Conservation (phyloP, 2,888 invertebrate species). For the Teinopalpus imperialis region DNA sequence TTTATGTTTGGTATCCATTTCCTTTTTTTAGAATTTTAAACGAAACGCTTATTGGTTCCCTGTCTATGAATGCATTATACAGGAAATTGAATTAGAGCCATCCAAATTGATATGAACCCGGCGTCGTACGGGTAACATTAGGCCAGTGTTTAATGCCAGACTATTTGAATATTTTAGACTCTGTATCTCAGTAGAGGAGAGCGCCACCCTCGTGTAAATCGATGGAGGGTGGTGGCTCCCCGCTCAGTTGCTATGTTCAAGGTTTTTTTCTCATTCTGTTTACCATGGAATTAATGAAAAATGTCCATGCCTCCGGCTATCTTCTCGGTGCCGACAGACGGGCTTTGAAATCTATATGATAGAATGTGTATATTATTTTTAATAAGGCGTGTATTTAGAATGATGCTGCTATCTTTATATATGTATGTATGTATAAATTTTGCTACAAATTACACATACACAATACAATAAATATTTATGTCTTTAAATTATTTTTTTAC, state of each 20-base stretch:
- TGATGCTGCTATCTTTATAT: no score
- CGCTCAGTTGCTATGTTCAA: constrained; percentile 44
- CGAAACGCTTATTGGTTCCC: background rate
- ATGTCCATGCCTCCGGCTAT: constrained; percentile 31
- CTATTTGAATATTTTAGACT: constrained; percentile 53
- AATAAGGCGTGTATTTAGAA: no score
- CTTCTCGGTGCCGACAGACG: background rate
- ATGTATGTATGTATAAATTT: no score
- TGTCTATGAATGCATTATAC: background rate
- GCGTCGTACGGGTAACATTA: constrained; percentile 16
- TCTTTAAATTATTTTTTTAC: no score
- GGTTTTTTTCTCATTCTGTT: constrained; percentile 50
- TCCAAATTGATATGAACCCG: constrained; percentile 10
- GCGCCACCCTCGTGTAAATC: constrained; percentile 50
- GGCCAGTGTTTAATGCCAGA: constrained; percentile 43
- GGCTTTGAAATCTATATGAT: no score
- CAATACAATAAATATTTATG: no score
- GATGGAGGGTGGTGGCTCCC: constrained; percentile 47
- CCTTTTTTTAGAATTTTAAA: background rate
- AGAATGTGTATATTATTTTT: no score
- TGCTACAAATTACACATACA: no score
- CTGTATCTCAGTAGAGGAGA: constrained; percentile 30
- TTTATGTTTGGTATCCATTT: no score
- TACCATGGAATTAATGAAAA: constrained; percentile 61
- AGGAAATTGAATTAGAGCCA: constrained; percentile 20